Evolutionary conservation across 2,113 vertebrate genomes (phyloP).

Genomic region (Hippopotamus amphibius): DNA sequence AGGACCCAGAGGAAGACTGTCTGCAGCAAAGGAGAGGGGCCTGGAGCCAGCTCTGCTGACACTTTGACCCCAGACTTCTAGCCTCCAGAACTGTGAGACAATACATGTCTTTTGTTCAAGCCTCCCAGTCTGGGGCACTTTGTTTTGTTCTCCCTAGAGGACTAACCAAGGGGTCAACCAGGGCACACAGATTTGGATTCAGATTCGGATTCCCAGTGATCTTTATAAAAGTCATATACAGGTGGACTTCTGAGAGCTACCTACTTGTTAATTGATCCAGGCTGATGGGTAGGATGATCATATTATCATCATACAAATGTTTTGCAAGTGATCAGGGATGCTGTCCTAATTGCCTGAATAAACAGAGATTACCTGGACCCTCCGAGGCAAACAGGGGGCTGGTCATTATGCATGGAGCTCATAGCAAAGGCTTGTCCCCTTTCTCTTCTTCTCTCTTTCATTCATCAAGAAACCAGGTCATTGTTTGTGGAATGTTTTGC

Average conservation of each 20-base stretch:
- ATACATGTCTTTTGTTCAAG: too few relatives aligned
- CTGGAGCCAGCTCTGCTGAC: neutral
- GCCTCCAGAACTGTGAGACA: neutral
- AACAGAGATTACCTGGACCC: neutral
- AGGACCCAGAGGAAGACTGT: neutral
- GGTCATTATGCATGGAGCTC: neutral
- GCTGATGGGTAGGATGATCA: neutral
- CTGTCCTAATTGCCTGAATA: neutral
- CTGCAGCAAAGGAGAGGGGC: neutral
- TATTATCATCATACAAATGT: neutral
- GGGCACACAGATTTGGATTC: neutral
- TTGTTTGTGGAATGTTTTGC: neutral
- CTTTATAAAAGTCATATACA: neutral
- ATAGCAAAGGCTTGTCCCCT: neutral
- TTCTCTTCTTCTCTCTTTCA: neutral
- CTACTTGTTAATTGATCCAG: neutral
- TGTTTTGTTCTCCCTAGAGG: neutral
- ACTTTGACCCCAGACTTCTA: neutral
- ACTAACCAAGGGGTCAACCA: neutral
- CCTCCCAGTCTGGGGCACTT: rapidly evolving
- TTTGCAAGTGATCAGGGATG: neutral
- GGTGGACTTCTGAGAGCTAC: neutral
- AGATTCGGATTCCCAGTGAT: neutral
- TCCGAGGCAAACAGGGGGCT: neutral
- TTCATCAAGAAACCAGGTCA: neutral